Evolutionary conservation across 2,888 invertebrate genomes (phyloP).

Genomic region (Mythimna lalbum): DNA sequence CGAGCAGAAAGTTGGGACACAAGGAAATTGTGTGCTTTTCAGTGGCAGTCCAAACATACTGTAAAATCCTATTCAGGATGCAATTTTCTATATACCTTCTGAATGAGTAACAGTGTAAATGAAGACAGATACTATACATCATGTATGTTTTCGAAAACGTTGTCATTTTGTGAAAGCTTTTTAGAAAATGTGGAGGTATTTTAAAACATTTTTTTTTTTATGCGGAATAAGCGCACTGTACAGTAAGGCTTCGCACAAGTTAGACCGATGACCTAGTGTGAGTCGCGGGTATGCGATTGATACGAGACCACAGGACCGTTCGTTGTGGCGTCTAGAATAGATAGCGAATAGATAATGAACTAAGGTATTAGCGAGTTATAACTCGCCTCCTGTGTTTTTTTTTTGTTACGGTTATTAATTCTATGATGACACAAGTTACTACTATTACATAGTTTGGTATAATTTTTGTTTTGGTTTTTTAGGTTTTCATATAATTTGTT

Average conservation of each 20-base stretch:
- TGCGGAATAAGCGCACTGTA: too few species aligned
- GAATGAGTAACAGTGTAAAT: not conserved
- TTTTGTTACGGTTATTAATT: not conserved
- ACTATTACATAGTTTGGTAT: not conserved
- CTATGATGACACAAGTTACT: not conserved
- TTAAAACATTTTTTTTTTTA: too few species aligned
- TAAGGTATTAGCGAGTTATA: too few species aligned
- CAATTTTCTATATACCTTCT: not conserved
- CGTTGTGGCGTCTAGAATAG: too few species aligned
- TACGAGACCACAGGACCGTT: too few species aligned
- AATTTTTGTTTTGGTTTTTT: not conserved
- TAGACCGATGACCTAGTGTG: too few species aligned
- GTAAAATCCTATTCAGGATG: constrained; percentile 22
- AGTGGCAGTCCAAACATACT: constrained; percentile 45
- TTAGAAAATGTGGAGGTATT: not conserved
- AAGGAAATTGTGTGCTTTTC: constrained; percentile 68
- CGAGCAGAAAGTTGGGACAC: constrained; percentile 62
- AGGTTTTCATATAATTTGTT: not conserved
- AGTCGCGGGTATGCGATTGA: too few species aligned
- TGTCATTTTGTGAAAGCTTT: not conserved
- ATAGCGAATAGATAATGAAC: too few species aligned
- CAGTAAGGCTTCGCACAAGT: too few species aligned
- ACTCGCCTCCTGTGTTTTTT: not conserved
- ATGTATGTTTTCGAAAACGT: not conserved
- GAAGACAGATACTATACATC: not conserved